phyloP scores from a whole-genome alignment of 2,113 vertebrate species.

The Onychorhynchus coronatus region DNA sequence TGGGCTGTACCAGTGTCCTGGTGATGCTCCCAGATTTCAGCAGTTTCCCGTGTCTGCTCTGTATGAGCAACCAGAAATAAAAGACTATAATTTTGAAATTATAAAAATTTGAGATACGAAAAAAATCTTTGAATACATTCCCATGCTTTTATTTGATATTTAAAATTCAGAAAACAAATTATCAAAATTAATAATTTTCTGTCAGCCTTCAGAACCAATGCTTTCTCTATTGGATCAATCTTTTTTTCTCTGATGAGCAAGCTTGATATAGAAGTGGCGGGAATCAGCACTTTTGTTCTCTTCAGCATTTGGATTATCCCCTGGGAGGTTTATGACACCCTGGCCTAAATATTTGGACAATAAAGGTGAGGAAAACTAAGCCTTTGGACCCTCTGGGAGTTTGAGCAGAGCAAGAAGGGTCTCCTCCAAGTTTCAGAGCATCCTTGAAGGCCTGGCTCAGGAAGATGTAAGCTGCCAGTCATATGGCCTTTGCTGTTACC shows the following conservation, averaged over 20 bases:
- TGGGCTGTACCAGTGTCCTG: not conserved
- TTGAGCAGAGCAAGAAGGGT: not conserved
- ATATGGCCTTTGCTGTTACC: not conserved
- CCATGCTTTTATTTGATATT: not conserved
- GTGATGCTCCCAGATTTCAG: not conserved
- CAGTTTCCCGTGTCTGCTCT: not conserved
- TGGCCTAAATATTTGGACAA: not conserved
- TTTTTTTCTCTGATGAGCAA: not conserved
- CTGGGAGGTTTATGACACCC: not conserved
- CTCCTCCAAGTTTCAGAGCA: not conserved
- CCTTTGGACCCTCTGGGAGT: not conserved
- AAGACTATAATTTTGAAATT: not conserved
- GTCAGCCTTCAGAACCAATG: not conserved
- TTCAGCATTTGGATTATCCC: not conserved
- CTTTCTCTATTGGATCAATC: fast-evolving
- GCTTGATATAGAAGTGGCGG: not conserved
- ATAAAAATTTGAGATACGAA: not conserved
- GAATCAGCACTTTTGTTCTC: not conserved
- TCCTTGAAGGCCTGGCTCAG: not conserved
- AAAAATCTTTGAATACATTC: not conserved
- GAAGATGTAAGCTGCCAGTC: not conserved
- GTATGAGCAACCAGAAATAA: not conserved
- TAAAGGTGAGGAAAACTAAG: not conserved
- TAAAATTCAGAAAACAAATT: not conserved
- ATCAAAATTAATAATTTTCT: not conserved